These are phyloP conservation scores for Caloenas nicobarica DNA, from an alignment of 2,113 vertebrate genomes.

Conservation along the genomic window DNA sequence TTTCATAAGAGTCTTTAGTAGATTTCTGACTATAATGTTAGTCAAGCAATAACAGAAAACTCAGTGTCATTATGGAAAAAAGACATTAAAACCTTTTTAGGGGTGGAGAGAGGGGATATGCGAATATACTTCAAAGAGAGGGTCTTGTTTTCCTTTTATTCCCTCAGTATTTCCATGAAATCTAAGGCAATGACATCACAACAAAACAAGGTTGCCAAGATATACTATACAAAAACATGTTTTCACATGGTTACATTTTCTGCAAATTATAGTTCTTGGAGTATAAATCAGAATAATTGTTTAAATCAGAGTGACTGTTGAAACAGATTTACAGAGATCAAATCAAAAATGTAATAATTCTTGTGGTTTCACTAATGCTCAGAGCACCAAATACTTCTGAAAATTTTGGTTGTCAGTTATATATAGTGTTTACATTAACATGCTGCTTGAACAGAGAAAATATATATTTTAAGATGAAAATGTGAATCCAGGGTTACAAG, in stretches of 20 bases:
- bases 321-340: constrained; percentile 86
- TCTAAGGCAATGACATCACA: constrained; percentile 79
- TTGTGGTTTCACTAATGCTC: constrained; percentile 78
- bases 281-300: constrained; percentile 86
- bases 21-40: neutral
- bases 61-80: constrained; percentile 16
- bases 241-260: constrained; percentile 85
- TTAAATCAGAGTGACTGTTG: constrained; percentile 83
- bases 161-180: constrained; percentile 75
- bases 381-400: constrained; percentile 78
- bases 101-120: neutral
- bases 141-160: constrained; percentile 59
- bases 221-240: constrained; percentile 78
- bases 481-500: constrained; percentile 82
- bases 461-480: constrained; percentile 84
- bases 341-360: constrained; percentile 84
- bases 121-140: constrained; percentile 58
- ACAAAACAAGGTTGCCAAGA: constrained; percentile 80
- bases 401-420: constrained; percentile 83
- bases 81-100: constrained; percentile 26
- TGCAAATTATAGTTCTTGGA: constrained; percentile 82
- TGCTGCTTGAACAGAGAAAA: constrained; percentile 81
- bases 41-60: constrained; percentile 43
- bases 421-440: constrained; percentile 82
- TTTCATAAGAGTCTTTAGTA: neutral